These are phyloP conservation scores for Butorides virescens DNA, from an alignment of 2,113 vertebrate species.

Conservation along the genomic window DNA sequence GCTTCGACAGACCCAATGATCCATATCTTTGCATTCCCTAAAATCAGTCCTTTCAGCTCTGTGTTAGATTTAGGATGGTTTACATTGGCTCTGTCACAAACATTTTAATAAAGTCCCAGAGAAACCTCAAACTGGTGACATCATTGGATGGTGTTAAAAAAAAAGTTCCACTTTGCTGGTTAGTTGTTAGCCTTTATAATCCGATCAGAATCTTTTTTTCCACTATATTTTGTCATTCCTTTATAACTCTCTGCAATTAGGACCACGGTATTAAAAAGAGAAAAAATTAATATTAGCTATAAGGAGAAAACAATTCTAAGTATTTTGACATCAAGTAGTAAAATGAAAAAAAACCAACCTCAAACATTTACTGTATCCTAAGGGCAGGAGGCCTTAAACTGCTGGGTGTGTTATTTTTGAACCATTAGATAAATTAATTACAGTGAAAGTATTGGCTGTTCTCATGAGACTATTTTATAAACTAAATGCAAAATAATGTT, in stretches of 20 bases:
- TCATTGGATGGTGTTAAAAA: conserved; percentile 88
- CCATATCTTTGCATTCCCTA: conserved; percentile 95
- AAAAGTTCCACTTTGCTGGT: conserved; percentile 76
- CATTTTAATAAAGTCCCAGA: conserved; percentile 93
- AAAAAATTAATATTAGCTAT: conserved; percentile 46
- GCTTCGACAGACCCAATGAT: conserved; percentile 91
- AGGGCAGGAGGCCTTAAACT: not conserved
- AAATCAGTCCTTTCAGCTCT: conserved; percentile 91
- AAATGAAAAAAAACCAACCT: not conserved
- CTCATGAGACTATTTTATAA: not conserved
- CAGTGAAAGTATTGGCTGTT: not conserved
- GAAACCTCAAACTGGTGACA: conserved; percentile 93
- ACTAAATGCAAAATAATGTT: not conserved
- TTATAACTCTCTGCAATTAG: conserved; percentile 69
- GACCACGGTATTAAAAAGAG: conserved; percentile 46
- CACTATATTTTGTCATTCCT: conserved; percentile 67
- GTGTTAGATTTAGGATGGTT: conserved; percentile 96
- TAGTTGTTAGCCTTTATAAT: conserved; percentile 72
- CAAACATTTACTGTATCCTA: conserved; percentile 6
- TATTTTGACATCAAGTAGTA: conserved; percentile 79
- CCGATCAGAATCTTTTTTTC: conserved; percentile 50
- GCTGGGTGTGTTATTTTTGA: not conserved
- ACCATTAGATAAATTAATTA: conserved; percentile 13
- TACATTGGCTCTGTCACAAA: conserved; percentile 97
- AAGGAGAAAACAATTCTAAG: conserved; percentile 60